These are phyloP conservation scores for Margarornis squamiger DNA, from an alignment of 2,797 vertebrate genomes.

Conservation along the genomic window DNA sequence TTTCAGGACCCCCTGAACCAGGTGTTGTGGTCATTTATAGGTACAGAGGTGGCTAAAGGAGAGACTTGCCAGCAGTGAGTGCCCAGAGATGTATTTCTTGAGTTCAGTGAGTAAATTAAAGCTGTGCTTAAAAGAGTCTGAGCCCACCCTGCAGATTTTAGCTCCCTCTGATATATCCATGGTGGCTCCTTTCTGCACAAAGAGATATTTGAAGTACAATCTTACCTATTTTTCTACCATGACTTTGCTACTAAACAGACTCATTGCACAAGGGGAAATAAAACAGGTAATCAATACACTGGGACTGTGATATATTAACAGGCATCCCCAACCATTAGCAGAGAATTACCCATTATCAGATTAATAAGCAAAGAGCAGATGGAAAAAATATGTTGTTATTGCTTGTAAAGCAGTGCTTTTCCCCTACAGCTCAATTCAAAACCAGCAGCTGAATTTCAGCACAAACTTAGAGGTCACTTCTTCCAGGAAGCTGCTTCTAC, in stretches of 20 bases:
- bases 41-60: background rate
- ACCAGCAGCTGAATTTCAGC: background rate
- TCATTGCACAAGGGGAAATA: background rate
- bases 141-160: background rate
- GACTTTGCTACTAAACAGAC: background rate
- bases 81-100: background rate
- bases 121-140: background rate
- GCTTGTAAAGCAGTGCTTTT: background rate
- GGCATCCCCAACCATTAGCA: background rate
- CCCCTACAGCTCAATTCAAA: background rate
- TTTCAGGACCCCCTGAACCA: background rate
- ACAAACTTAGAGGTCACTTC: background rate
- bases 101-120: slow-evolving; percentile 5
- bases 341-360: background rate
- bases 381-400: background rate
- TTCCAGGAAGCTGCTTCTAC: background rate
- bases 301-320: background rate
- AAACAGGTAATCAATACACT: slow-evolving; percentile 28
- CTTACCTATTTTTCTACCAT: background rate
- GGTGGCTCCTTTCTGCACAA: background rate
- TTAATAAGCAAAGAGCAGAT: slow-evolving; percentile 18
- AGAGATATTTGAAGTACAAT: background rate
- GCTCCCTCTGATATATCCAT: background rate
- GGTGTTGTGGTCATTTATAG: background rate
- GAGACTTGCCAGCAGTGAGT: background rate